Percentiles rank a stretch among this genome's conserved stretches.
Evolutionary conservation across 2,797 vertebrate genomes (phyloP).

Genomic region (Halcyon leucocephala): DNA sequence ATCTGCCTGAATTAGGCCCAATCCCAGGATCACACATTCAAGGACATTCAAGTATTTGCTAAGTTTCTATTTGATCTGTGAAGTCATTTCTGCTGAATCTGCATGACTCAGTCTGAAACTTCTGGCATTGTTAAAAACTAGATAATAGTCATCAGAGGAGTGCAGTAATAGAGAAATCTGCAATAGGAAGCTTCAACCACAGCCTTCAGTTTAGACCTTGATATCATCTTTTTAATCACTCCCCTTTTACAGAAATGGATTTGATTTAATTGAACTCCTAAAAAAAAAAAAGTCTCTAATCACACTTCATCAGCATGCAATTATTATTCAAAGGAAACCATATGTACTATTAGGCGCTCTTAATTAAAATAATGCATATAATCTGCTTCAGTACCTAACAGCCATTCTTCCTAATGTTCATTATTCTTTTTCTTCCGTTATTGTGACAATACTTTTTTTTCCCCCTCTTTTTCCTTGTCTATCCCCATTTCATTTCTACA

Average conservation of each 20-base stretch:
- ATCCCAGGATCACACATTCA: not conserved
- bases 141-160: constrained; percentile 35
- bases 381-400: constrained; percentile 50
- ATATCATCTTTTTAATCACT: constrained; percentile 76
- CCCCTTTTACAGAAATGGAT: constrained; percentile 67
- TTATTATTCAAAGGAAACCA: constrained; percentile 75
- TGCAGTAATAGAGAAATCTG: constrained; percentile 4
- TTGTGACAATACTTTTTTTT: not conserved
- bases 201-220: constrained; percentile 45
- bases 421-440: constrained; percentile 38
- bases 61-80: not conserved
- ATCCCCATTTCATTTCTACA: not conserved
- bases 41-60: not conserved
- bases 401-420: constrained; percentile 46
- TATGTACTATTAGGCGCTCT: constrained; percentile 67
- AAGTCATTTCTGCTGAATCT: constrained; percentile 17
- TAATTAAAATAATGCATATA: constrained; percentile 77
- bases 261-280: constrained; percentile 75
- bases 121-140: constrained; percentile 43
- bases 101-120: constrained; percentile 38
- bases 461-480: not conserved
- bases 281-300: constrained; percentile 68
- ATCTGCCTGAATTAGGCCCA: not conserved
- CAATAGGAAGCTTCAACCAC: constrained; percentile 58
- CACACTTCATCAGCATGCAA: constrained; percentile 69